Evolutionary conservation across 2,888 invertebrate genomes (phyloP), one percentile per base, ranked within the genome.

Genomic region (Drosophila infuscata): DNA sequence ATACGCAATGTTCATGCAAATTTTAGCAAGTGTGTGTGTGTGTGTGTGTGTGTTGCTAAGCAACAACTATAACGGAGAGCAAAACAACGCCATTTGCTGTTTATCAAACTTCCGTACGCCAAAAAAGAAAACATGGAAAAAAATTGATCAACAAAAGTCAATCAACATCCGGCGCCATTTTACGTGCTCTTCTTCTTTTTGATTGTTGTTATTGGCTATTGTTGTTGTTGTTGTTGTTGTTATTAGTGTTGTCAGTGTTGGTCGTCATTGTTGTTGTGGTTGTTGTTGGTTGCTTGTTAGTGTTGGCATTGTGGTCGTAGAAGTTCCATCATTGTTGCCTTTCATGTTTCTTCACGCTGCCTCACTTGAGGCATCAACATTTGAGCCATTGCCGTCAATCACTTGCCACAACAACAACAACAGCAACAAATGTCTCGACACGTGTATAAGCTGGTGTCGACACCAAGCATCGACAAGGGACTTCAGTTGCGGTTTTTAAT

Each of bases 71-170:
- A 74, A 57, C 57, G 56, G 30, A 51, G 32, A 32, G 41, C 65
- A 58, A 66, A 53, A 30, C 29, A 70, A 49, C 66, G 72, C 73
- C 73, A 78, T 87, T 87, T 81, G 72, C 64, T 79, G 77, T 88
- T 87, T 87, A 87, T 89, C 87, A 81, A 78, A 81, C 89, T 87
- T 87, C 88, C 89, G 85, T 76, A 72, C 69, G 80, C 72, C 65
- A 76, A 74, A 46, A 46, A 25, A 41, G n/a, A 41, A 15, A 25
- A 25, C 25, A 15, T 4, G 5, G 0, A 8, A 46, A 46, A 46
- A 46, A 43, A 43, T 73, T 73, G 72, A 64, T 70, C 46, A 77
- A 79, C 74, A 80, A 82, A 81, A 89, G 89, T 87, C 89, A 87
- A 88, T 87, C 82, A 88, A 87, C 86, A 78, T 87, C 86, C 86